Percentiles rank a stretch among this genome's conserved stretches.
These are phyloP conservation scores for Lindbergichthys nudifrons DNA, from an alignment of 2,797 vertebrate species.

Conservation along the genomic window DNA sequence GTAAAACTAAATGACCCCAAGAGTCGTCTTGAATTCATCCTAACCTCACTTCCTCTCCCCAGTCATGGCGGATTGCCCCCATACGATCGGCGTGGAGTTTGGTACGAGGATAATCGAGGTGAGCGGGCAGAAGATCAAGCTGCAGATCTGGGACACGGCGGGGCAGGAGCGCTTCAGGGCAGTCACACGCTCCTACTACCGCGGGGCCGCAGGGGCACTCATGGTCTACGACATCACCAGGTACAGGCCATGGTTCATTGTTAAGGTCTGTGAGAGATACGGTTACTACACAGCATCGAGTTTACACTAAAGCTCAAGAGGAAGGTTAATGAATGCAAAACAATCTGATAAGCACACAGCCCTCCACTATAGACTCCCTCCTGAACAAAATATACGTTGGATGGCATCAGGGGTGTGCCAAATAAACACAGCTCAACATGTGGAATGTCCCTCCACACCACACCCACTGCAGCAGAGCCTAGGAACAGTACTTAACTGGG, in stretches of 20 bases:
- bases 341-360: not conserved
- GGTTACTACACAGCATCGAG: not conserved
- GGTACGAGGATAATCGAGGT: conserved; percentile 99
- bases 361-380: not conserved
- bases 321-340: conserved; percentile 13
- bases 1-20: not conserved
- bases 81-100: conserved; percentile 99
- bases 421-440: conserved; percentile 47
- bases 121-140: conserved; percentile 99
- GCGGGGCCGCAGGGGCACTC: conserved; percentile 97
- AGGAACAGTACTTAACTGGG: not conserved
- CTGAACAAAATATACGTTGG: conserved; percentile 34
- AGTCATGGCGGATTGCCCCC: conserved; percentile 99
- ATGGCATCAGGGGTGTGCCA: conserved; percentile 47
- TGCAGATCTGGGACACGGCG: conserved; percentile 99
- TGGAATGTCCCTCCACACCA: conserved; percentile 47
- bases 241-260: conserved; percentile 72
- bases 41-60: conserved; percentile 31
- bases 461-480: conserved; percentile 7
- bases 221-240: conserved; percentile 99
- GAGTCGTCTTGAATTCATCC: not conserved
- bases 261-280: not conserved
- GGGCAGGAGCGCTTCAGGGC: conserved; percentile 98
- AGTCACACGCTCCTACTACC: conserved; percentile 98
- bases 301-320: not conserved